Conservation (phyloP, 2,888 invertebrate species). For the Heterodera filipjevi region DNA sequence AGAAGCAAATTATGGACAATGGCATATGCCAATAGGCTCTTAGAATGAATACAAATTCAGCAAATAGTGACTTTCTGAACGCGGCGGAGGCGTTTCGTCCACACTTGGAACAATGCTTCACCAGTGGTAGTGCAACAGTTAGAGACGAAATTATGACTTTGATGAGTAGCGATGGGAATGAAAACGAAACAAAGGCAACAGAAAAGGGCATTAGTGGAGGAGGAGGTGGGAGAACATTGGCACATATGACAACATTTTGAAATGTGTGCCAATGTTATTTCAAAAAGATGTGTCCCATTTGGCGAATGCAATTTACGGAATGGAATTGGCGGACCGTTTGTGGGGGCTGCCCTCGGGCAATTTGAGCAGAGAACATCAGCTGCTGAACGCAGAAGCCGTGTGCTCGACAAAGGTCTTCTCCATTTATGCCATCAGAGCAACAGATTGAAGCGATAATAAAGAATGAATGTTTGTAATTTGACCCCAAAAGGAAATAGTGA, state of each 20-base stretch:
- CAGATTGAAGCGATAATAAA: not conserved
- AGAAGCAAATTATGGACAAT: too few relatives aligned
- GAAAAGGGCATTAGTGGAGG: not conserved
- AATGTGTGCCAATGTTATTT: not conserved
- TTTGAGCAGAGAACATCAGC: constrained; percentile 30
- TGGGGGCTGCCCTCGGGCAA: constrained; percentile 48
- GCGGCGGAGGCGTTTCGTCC: constrained; percentile 43
- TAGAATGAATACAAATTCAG: constrained; percentile 31
- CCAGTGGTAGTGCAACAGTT: constrained; percentile 14
- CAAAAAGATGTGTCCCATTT: constrained; percentile 54
- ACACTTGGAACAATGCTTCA: constrained; percentile 42
- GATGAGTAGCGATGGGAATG: not conserved
- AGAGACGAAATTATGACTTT: constrained; percentile 13
- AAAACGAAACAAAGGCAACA: not conserved
- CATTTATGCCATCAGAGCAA: not conserved
- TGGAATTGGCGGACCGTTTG: constrained; percentile 55
- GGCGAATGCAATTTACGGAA: constrained; percentile 52
- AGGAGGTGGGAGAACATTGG: not conserved
- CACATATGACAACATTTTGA: not conserved
- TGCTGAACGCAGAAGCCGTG: constrained; percentile 49
- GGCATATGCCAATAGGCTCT: not conserved
- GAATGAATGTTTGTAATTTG: not conserved
- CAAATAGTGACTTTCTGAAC: constrained; percentile 42
- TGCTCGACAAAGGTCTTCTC: constrained; percentile 44
- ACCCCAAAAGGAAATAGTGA: constrained; percentile 38